Evolutionary conservation across 2,797 vertebrate species (phyloP).

Genomic region (Otolemur crassicaudatus): DNA sequence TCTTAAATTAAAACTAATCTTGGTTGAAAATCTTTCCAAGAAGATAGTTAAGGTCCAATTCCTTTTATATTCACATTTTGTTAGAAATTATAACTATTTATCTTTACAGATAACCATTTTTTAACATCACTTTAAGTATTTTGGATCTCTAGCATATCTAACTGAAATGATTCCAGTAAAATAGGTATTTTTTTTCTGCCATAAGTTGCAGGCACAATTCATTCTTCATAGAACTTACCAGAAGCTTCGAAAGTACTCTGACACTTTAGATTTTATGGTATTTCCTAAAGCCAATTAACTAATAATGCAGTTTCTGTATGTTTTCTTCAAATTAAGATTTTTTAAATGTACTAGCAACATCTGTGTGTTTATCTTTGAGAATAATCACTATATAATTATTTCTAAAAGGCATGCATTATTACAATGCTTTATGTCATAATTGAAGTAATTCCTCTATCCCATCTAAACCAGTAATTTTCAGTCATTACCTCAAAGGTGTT

Average conservation of each 20-base stretch:
- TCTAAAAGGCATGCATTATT: slow-evolving; percentile 80
- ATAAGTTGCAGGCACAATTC: slow-evolving; percentile 24
- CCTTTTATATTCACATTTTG: slow-evolving; percentile 27
- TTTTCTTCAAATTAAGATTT: slow-evolving; percentile 77
- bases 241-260: slow-evolving; percentile 24
- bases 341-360: slow-evolving; percentile 79
- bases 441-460: slow-evolving; percentile 80
- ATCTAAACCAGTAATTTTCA: slow-evolving; percentile 83
- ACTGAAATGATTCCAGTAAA: slow-evolving; percentile 41
- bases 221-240: slow-evolving; percentile 51
- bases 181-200: not conserved
- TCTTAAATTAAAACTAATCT: slow-evolving; percentile 55
- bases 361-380: slow-evolving; percentile 82
- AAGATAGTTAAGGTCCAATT: slow-evolving; percentile 64
- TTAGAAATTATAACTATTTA: slow-evolving; percentile 55
- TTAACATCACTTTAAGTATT: slow-evolving; percentile 2
- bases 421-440: slow-evolving; percentile 82
- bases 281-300: slow-evolving; percentile 66
- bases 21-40: slow-evolving; percentile 51
- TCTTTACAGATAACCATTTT: slow-evolving; percentile 25
- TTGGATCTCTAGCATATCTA: slow-evolving; percentile 5
- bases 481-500: slow-evolving; percentile 81
- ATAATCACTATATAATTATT: slow-evolving; percentile 84
- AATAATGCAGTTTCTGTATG: slow-evolving; percentile 64
- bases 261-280: slow-evolving; percentile 65